A percentile compares a stretch with the other conserved stretches of the same genome.
These are phyloP conservation scores for Equus przewalskii DNA, from an alignment of 2,113 vertebrate species.

Conservation along the genomic window DNA sequence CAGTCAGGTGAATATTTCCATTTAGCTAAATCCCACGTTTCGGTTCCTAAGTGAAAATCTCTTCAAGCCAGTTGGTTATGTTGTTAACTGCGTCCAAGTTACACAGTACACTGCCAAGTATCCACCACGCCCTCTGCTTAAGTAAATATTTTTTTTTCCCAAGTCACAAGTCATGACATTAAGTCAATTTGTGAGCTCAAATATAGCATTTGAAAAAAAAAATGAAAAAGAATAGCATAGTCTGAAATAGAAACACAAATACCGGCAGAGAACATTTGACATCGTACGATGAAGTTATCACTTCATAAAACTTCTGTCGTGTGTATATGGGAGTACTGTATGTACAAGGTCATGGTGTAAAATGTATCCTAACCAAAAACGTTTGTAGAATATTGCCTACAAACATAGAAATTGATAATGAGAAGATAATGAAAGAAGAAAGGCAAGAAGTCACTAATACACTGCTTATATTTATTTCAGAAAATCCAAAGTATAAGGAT, in stretches of 20 bases:
- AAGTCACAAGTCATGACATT: conserved; percentile 53
- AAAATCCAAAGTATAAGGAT: background rate
- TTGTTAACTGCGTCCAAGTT: background rate
- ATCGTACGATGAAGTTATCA: background rate
- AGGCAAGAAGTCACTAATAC: background rate
- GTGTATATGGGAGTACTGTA: background rate
- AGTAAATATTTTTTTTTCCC: background rate
- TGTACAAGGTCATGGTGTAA: background rate
- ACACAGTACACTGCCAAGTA: background rate
- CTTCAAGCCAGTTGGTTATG: background rate
- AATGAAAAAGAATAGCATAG: background rate
- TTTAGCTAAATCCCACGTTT: background rate
- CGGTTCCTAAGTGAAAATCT: background rate
- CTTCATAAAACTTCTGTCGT: background rate
- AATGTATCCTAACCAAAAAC: background rate
- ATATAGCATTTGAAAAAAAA: background rate
- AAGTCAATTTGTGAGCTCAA: conserved; percentile 67
- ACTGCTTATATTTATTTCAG: background rate
- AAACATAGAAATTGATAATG: background rate
- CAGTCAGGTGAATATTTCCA: background rate
- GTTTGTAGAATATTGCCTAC: background rate
- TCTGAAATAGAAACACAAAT: conserved; percentile 71
- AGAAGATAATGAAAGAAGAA: background rate
- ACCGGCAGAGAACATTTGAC: conserved; percentile 17
- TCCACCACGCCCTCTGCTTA: background rate